A percentile compares a stretch with the other conserved stretches of the same genome.
These are phyloP conservation scores for Resseliella maxima DNA, from an alignment of 2,888 invertebrate species.

Conservation along the genomic window DNA sequence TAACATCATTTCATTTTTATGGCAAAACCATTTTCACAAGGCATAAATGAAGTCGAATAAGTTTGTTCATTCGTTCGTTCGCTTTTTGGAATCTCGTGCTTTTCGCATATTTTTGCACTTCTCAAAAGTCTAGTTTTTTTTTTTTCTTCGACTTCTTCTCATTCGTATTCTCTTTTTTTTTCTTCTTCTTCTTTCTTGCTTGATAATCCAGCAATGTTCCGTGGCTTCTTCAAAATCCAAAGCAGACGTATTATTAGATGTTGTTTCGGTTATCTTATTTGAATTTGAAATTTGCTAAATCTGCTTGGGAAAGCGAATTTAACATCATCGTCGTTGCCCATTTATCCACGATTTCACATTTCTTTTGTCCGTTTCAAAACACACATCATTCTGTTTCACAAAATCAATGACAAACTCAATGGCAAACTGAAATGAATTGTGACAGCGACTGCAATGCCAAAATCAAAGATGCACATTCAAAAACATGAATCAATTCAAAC, in stretches of 20 bases:
- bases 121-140: too few relatives aligned
- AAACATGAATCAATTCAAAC: background rate
- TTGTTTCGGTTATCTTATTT: constrained; percentile 25
- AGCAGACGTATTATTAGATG: constrained; percentile 17
- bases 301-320: background rate
- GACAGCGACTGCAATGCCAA: background rate
- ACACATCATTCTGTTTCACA: background rate
- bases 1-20: constrained; percentile 53
- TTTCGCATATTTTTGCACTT: too few relatives aligned
- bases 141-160: background rate
- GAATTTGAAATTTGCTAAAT: constrained; percentile 36
- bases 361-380: background rate
- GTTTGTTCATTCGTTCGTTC: background rate
- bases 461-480: background rate
- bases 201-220: background rate
- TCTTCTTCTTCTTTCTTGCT: background rate
- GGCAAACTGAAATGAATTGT: background rate
- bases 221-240: background rate
- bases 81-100: background rate
- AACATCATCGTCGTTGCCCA: background rate
- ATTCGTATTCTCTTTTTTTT: background rate
- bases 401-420: constrained; percentile 6
- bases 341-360: background rate
- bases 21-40: constrained; percentile 9
- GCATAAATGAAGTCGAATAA: constrained; percentile 49